These are phyloP conservation scores for Sarcophaga carnaria DNA, from an alignment of 2,888 invertebrate species.

Conservation along the genomic window DNA sequence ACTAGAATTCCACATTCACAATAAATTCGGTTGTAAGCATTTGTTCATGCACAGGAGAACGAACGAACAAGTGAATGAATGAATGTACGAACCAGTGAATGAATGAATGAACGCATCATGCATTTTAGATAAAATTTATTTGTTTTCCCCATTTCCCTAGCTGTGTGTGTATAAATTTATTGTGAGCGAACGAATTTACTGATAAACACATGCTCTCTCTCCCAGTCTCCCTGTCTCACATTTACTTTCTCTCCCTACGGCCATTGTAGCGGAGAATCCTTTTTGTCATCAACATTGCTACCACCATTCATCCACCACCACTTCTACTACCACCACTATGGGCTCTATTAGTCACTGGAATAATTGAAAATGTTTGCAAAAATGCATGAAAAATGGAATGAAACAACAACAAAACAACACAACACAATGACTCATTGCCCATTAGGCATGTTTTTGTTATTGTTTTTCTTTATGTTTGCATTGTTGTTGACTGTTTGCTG, in stretches of 20 bases:
- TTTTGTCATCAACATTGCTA: neutral
- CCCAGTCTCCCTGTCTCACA: too few species aligned
- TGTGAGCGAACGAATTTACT: neutral
- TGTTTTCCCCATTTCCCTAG: neutral
- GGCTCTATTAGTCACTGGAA: conserved; percentile 45
- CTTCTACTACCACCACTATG: neutral
- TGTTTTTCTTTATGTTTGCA: neutral
- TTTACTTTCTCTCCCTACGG: neutral
- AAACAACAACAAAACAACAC: conserved; percentile 1
- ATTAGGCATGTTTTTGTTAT: conserved; percentile 46
- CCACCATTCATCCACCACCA: neutral
- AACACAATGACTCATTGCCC: conserved; percentile 53
- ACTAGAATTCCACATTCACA: neutral
- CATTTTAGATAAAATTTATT: conserved; percentile 5
- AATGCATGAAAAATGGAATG: too few species aligned
- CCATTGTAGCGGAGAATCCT: neutral
- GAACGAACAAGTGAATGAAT: neutral
- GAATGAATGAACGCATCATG: neutral
- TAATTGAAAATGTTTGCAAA: conserved; percentile 57
- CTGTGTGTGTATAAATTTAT: neutral
- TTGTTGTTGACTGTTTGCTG: conserved; percentile 2
- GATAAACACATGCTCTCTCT: neutral
- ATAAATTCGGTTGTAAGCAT: neutral
- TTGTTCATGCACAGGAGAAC: neutral
- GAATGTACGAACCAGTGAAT: neutral